phyloP scores from a whole-genome alignment of 2,797 vertebrate genomes.

The Aldrovandia affinis region DNA sequence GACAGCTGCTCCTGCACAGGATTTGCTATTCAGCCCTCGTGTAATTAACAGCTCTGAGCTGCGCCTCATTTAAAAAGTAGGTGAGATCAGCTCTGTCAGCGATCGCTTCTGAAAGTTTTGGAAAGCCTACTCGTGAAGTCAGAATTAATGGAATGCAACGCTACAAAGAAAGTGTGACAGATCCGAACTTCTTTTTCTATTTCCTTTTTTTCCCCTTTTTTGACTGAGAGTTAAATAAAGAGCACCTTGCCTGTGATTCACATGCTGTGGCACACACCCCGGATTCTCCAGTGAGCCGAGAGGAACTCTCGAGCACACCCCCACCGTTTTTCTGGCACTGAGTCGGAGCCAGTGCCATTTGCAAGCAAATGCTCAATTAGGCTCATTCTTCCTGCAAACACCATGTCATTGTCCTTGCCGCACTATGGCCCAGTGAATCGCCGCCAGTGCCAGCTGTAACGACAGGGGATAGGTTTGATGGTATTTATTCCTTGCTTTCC shows the following conservation, averaged over 20 bases:
- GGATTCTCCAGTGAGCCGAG: neutral
- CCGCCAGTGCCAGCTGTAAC: neutral
- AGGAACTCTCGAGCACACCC: neutral
- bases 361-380: neutral
- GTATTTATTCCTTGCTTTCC: neutral
- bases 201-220: neutral
- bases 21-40: constrained; percentile 67
- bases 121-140: constrained; percentile 12
- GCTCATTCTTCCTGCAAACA: neutral
- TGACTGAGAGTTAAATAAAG: constrained; percentile 18
- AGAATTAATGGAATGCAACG: constrained; percentile 23
- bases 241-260: neutral
- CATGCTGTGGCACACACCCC: neutral
- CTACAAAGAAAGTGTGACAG: constrained; percentile 16
- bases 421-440: neutral
- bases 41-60: constrained; percentile 73
- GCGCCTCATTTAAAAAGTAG: constrained; percentile 69
- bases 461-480: neutral
- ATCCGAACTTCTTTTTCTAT: neutral
- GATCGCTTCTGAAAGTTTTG: constrained; percentile 37
- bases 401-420: neutral
- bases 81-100: constrained; percentile 65
- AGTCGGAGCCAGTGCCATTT: neutral
- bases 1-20: constrained; percentile 70
- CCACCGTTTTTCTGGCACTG: constrained; percentile 12